Evolutionary conservation across 2,888 invertebrate species (phyloP).

Genomic region (Rhabditoides inermis): DNA sequence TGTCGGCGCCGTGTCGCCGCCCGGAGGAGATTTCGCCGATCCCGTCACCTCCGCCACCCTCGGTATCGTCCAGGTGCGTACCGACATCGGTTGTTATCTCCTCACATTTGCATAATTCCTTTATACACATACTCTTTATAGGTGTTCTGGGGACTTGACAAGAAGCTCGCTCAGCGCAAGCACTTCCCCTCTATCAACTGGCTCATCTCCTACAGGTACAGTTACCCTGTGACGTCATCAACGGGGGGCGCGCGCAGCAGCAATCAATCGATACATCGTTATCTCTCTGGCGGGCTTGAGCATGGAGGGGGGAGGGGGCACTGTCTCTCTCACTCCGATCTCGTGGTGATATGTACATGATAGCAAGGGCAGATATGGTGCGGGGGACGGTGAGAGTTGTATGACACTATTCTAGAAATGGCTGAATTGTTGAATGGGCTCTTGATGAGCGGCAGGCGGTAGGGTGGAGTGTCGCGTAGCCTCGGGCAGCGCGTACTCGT

Average conservation of each 20-base stretch:
- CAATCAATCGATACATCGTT: not conserved
- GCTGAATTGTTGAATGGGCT: conserved; percentile 41
- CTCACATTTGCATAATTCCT: not conserved
- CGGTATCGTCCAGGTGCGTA: conserved; percentile 71
- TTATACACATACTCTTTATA: not conserved
- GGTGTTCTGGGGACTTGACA: conserved; percentile 52
- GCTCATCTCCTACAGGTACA: conserved; percentile 78
- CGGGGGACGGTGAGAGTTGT: too few relatives aligned
- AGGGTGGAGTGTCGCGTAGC: conserved; percentile 13
- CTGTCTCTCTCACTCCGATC: not conserved
- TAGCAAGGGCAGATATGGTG: too few relatives aligned
- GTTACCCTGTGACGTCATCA: not conserved
- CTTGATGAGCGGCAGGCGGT: conserved; percentile 11
- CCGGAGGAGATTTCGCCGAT: conserved; percentile 99
- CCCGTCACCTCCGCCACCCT: conserved; percentile 97
- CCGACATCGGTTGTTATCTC: not conserved
- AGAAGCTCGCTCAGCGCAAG: conserved; percentile 70
- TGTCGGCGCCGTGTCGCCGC: conserved; percentile 95
- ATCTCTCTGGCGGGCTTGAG: conserved; percentile 3
- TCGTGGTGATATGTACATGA: too few relatives aligned
- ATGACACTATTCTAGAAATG: conserved; percentile 32
- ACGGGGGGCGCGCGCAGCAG: too few relatives aligned
- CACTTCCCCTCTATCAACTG: conserved; percentile 99
- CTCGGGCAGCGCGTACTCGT: conserved; percentile 36
- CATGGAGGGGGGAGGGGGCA: conserved; percentile 2